Percentiles rank a stretch among this genome's conserved stretches.
These are phyloP conservation scores for Trachelus iudaicus DNA, from an alignment of 2,888 invertebrate species.

Conservation along the genomic window DNA sequence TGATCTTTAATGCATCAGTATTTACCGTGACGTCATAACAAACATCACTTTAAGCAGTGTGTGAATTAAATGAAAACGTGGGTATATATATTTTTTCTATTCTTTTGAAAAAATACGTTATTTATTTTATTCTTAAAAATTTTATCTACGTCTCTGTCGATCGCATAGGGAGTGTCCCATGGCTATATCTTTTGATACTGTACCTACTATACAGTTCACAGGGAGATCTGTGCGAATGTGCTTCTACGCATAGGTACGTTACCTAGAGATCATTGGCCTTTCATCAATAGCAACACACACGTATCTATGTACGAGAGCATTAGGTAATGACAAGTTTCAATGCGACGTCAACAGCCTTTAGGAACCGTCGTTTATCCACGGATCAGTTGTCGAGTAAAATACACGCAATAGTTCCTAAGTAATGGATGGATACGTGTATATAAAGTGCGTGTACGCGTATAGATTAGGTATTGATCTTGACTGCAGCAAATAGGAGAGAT, in stretches of 20 bases:
- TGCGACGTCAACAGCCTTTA: constrained; percentile 35
- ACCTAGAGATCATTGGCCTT: background rate
- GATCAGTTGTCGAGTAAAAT: background rate
- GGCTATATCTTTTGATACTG: background rate
- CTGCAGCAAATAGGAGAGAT: background rate
- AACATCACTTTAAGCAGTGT: too few species aligned
- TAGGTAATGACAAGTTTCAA: constrained; percentile 34
- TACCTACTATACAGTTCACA: background rate
- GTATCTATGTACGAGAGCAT: constrained; percentile 38
- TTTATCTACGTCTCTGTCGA: background rate
- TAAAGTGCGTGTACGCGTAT: background rate
- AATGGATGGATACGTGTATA: background rate
- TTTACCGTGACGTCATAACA: background rate
- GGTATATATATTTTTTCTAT: background rate
- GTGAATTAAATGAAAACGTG: background rate
- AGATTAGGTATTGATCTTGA: background rate
- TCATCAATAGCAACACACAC: background rate
- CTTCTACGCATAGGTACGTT: background rate
- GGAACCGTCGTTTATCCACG: constrained; percentile 6
- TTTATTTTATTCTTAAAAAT: background rate
- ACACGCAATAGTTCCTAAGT: background rate
- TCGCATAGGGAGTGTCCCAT: background rate
- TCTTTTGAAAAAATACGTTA: background rate
- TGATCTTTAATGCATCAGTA: background rate
- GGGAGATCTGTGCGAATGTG: background rate